phyloP scores from a whole-genome alignment of 2,113 vertebrate genomes.

The Regulus satrapa region DNA sequence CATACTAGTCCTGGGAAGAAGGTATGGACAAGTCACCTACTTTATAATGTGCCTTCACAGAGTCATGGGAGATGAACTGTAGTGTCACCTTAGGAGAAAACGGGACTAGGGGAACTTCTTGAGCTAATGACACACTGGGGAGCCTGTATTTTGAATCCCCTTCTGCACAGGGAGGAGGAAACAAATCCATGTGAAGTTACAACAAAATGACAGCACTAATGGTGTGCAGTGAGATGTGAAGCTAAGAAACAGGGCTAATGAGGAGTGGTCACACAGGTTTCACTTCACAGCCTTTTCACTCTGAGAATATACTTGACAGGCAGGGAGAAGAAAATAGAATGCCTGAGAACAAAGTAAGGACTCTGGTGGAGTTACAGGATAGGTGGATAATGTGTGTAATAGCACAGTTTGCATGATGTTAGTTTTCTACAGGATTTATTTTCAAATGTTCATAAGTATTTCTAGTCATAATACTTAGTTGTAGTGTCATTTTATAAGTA shows the following conservation, averaged over 20 bases:
- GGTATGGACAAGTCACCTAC: not conserved
- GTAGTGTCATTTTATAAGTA: not conserved
- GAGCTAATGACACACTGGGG: not conserved
- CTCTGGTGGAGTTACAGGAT: not conserved
- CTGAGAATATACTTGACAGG: not conserved
- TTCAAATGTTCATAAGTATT: not conserved
- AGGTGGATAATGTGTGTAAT: not conserved
- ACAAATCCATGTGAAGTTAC: not conserved
- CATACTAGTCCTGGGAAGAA: not conserved
- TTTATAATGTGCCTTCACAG: not conserved
- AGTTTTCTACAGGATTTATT: not conserved
- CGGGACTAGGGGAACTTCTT: not conserved
- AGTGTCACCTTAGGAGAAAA: not conserved
- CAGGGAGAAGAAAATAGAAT: not conserved
- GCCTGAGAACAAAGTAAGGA: not conserved
- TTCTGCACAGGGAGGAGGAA: not conserved
- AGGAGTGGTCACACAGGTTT: not conserved
- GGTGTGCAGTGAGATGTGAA: not conserved
- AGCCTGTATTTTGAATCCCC: not conserved
- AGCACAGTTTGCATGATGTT: not conserved
- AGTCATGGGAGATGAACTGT: not conserved
- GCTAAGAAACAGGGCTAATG: not conserved
- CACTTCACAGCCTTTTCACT: not conserved
- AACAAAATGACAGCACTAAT: not conserved
- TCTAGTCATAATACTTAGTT: not conserved